Evolutionary conservation across 1,140 invertebrate genomes (phyloP).

Genomic region (Araneus ventricosus): DNA sequence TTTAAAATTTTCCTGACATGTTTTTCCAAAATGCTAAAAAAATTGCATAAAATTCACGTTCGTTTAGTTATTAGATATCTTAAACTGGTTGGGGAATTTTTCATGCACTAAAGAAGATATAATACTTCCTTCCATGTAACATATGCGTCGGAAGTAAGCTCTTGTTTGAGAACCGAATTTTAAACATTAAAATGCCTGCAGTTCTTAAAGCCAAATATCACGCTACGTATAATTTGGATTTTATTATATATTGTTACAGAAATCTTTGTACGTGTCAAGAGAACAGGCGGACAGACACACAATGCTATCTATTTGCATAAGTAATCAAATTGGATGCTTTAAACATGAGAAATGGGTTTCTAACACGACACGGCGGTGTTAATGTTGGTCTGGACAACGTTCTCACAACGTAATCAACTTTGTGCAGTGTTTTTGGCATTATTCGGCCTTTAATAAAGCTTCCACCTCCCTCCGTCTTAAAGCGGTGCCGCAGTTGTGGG

Average conservation of each 20-base stretch:
- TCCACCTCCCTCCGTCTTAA: conserved; percentile 27
- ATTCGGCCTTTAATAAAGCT: conserved; percentile 32
- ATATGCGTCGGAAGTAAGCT: background rate
- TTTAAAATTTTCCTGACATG: too few relatives aligned
- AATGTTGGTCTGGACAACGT: background rate
- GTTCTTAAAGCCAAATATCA: conserved; percentile 12
- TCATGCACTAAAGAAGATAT: background rate
- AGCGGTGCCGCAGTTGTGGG: background rate
- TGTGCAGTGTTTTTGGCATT: conserved; percentile 39
- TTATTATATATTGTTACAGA: conserved; percentile 32
- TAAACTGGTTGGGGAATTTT: background rate
- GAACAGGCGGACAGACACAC: conserved; percentile 13
- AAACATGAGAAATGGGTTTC: conserved; percentile 41
- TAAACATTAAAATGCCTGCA: background rate
- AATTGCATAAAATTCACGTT: too few relatives aligned
- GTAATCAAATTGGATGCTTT: conserved; percentile 49
- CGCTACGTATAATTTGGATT: conserved; percentile 39
- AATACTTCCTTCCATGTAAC: background rate
- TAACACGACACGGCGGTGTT: conserved; percentile 36
- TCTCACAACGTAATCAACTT: conserved; percentile 49
- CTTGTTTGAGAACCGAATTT: conserved; percentile 17
- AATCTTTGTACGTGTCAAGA: conserved; percentile 4
- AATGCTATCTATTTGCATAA: conserved; percentile 61
- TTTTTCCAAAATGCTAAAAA: too few relatives aligned
- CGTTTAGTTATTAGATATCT: background rate